phyloP scores from a whole-genome alignment of 2,888 invertebrate genomes.

The Alloscopus bannaensis region DNA sequence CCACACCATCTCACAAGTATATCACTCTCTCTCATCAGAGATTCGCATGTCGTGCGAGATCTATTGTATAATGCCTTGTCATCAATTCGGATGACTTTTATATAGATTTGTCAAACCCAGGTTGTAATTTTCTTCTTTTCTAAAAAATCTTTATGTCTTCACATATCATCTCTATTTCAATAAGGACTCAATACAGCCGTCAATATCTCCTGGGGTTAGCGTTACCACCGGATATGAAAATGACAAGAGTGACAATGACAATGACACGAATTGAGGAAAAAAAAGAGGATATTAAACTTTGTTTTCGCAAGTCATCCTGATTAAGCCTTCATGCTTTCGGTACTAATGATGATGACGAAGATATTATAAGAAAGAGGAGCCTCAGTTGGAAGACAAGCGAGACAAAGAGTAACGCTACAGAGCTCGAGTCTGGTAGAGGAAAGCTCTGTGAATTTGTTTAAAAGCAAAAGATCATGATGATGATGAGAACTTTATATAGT shows the following conservation, averaged over 20 bases:
- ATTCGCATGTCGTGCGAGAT: too few relatives aligned
- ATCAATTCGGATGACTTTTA: too few relatives aligned
- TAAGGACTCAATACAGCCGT: too few relatives aligned
- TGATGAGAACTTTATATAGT: constrained; percentile 4
- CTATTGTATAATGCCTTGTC: too few relatives aligned
- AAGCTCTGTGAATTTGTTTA: background rate
- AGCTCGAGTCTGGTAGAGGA: background rate
- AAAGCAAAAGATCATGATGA: background rate
- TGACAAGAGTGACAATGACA: constrained; percentile 54
- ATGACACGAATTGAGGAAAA: constrained; percentile 45
- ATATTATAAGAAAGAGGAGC: constrained; percentile 38
- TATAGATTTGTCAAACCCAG: too few relatives aligned
- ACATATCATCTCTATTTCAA: too few relatives aligned
- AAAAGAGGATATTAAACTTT: too few relatives aligned
- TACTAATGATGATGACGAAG: constrained; percentile 16
- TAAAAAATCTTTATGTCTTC: too few relatives aligned
- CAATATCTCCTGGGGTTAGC: too few relatives aligned
- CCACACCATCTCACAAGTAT: too few relatives aligned
- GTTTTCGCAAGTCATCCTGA: constrained; percentile 47
- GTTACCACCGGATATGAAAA: constrained; percentile 49
- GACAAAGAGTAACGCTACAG: constrained; percentile 23
- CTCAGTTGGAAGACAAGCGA: background rate
- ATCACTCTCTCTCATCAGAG: too few relatives aligned
- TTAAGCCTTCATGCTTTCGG: constrained; percentile 2
- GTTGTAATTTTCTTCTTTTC: too few relatives aligned